Conservation (phyloP, 2,113 vertebrate genomes). For the Uropsilus gracilis region DNA sequence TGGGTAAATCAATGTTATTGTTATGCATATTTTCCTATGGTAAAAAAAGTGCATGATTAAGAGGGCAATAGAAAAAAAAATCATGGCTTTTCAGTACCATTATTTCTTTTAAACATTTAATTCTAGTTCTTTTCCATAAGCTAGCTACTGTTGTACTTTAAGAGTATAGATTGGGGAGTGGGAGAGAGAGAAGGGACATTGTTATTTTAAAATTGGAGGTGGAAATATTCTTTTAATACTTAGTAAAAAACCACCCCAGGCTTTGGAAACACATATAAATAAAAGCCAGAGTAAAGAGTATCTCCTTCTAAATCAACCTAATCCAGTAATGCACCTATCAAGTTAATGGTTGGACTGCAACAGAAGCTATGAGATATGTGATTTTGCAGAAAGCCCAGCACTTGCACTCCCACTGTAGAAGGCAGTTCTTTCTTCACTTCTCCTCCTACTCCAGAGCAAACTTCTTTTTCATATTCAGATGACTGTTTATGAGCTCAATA, state of each 20-base stretch:
- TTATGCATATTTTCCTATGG: not conserved
- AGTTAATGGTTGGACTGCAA: not conserved
- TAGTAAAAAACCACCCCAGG: not conserved
- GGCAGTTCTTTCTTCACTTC: not conserved
- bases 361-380: slow-evolving; percentile 2
- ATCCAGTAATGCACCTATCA: not conserved
- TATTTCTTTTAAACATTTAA: slow-evolving; percentile 41
- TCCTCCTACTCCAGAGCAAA: slow-evolving; percentile 35
- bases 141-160: not conserved
- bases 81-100: not conserved
- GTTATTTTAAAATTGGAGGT: not conserved
- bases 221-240: not conserved
- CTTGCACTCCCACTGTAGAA: not conserved
- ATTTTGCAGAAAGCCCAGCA: slow-evolving; percentile 57
- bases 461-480: slow-evolving; percentile 81
- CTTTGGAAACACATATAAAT: not conserved
- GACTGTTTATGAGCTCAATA: slow-evolving; percentile 84
- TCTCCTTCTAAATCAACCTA: not conserved
- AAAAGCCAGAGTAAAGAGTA: not conserved
- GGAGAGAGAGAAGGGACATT: not conserved
- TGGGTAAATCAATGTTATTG: not conserved
- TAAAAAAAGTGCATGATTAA: not conserved
- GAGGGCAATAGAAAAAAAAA: not conserved
- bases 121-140: not conserved
- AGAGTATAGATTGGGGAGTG: not conserved